These are phyloP conservation scores for Uloborus diversus DNA, from an alignment of 1,140 invertebrate species.

Conservation along the genomic window DNA sequence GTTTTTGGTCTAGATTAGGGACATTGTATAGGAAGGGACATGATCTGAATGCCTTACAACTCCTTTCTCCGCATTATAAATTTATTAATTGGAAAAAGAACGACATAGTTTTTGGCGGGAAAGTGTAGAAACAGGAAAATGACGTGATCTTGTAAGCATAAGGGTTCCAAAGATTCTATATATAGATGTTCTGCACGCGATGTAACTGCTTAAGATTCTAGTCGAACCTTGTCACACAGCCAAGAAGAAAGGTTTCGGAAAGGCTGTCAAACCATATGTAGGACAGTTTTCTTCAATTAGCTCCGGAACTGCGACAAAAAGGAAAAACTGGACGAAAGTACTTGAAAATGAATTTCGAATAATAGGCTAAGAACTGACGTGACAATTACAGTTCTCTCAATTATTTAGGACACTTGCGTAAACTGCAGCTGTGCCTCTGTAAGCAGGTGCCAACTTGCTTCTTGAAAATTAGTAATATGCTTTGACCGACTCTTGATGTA, in stretches of 20 bases:
- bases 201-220: slow-evolving; percentile 7
- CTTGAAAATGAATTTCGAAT: neutral
- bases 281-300: slow-evolving; percentile 4
- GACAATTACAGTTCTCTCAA: too few relatives aligned
- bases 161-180: neutral
- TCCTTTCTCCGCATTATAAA: neutral
- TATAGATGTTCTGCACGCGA: neutral
- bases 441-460: too few relatives aligned
- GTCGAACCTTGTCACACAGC: neutral
- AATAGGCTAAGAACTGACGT: too few relatives aligned
- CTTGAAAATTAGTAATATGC: too few relatives aligned
- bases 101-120: slow-evolving; percentile 17
- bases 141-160: slow-evolving; percentile 8
- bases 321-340: neutral
- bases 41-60: too few relatives aligned
- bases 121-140: slow-evolving; percentile 15
- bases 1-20: too few relatives aligned
- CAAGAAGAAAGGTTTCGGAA: neutral
- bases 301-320: slow-evolving; percentile 7
- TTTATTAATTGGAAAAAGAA: slow-evolving; percentile 12
- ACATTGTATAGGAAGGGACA: too few relatives aligned
- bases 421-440: too few relatives aligned
- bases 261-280: slow-evolving; percentile 2
- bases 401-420: too few relatives aligned
- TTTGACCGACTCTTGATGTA: too few relatives aligned